Percentiles rank a stretch among this genome's conserved stretches.
phyloP scores from a whole-genome alignment of 1,140 invertebrate species.

The Portunus trituberculatus region DNA sequence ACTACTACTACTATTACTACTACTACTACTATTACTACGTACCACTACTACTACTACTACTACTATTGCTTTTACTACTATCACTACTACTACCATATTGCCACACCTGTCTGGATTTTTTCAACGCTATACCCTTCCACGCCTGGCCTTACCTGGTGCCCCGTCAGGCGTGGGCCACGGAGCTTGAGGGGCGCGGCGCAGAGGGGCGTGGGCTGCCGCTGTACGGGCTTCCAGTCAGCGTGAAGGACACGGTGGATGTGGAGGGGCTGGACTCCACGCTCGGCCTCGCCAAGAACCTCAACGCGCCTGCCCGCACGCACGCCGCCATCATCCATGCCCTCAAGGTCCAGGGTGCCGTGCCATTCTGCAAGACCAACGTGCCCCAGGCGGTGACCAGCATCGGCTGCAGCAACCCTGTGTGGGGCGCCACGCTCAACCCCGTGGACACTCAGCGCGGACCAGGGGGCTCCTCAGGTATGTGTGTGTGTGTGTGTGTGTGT shows the following conservation, averaged over 20 bases:
- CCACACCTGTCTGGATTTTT: too few relatives aligned
- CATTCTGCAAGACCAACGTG: slow-evolving; percentile 82
- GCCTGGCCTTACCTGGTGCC: neutral
- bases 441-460: slow-evolving; percentile 78
- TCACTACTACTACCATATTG: too few relatives aligned
- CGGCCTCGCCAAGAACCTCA: slow-evolving; percentile 80
- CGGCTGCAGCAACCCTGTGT: slow-evolving; percentile 82
- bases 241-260: slow-evolving; percentile 80
- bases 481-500: too few relatives aligned
- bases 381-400: slow-evolving; percentile 79
- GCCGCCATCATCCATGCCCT: slow-evolving; percentile 80
- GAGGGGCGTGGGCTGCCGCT: slow-evolving; percentile 78
- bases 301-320: slow-evolving; percentile 79
- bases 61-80: too few relatives aligned
- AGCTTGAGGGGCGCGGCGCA: slow-evolving; percentile 78
- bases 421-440: slow-evolving; percentile 81
- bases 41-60: too few relatives aligned
- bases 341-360: slow-evolving; percentile 80
- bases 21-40: too few relatives aligned
- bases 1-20: too few relatives aligned
- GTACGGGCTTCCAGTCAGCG: slow-evolving; percentile 80
- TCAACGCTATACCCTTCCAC: neutral
- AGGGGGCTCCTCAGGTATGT: slow-evolving; percentile 40
- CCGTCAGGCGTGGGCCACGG: slow-evolving; percentile 79
- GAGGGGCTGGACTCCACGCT: slow-evolving; percentile 81